Percentiles rank a stretch among this genome's conserved stretches.
phyloP scores from a whole-genome alignment of 2,113 vertebrate species.

The Crocuta crocuta region DNA sequence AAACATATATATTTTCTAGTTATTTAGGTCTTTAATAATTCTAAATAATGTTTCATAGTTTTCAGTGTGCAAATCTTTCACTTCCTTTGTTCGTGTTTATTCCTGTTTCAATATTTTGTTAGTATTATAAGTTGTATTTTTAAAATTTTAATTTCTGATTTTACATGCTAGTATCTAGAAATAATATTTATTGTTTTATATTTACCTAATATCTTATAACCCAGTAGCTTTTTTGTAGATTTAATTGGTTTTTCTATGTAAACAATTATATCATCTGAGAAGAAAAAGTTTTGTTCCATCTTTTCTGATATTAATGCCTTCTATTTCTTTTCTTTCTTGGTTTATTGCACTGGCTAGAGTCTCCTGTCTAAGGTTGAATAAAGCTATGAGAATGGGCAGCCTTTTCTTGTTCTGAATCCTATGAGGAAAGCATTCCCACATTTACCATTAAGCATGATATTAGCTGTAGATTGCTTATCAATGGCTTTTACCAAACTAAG shows the following conservation, averaged over 20 bases:
- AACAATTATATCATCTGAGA: background rate
- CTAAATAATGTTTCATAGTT: background rate
- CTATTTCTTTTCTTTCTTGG: background rate
- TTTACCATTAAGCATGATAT: background rate
- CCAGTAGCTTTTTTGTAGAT: background rate
- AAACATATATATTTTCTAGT: background rate
- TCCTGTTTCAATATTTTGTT: background rate
- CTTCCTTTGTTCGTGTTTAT: background rate
- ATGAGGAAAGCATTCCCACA: background rate
- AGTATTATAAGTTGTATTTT: background rate
- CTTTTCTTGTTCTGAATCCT: background rate
- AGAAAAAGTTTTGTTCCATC: background rate
- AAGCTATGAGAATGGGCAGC: background rate
- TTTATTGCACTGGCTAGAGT: background rate
- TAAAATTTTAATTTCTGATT: background rate
- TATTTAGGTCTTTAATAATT: background rate
- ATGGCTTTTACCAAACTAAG: background rate
- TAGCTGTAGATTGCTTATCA: background rate
- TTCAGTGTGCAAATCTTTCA: background rate
- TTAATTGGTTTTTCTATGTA: background rate
- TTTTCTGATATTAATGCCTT: background rate
- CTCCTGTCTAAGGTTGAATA: background rate
- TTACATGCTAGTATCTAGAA: background rate
- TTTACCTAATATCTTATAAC: background rate
- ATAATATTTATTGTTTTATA: background rate